Evolutionary conservation across 1,140 invertebrate species (phyloP), one percentile per base, ranked within the genome.

Genomic region (Hermetia illucens): DNA sequence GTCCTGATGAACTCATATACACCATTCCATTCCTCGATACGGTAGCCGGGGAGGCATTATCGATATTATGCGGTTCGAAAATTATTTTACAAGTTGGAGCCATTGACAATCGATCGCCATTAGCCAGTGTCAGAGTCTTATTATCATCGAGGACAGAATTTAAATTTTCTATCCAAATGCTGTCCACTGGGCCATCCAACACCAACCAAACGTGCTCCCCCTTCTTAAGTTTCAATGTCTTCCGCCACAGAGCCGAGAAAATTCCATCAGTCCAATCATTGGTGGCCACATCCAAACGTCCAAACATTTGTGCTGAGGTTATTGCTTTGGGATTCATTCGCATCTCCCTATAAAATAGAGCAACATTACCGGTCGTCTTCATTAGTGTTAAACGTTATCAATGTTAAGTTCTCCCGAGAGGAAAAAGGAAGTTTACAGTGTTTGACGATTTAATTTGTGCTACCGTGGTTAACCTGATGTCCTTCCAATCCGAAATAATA

Each of bases 181-280:
- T 88, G 52, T 96, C 91, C 1, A 95, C 91, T 0, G 91, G 91
- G 0, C 92, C 92, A 55, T 96, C 92, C 31, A 96, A 68, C 1
- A 96, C 84, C 35, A 96, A 60, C 91, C 91, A 96, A 13, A 90
- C 75, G 47, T 87, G 70, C 52, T 91, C 86, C 2, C 80, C 84
- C 53, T 78, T 76, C 62, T 93, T 94, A 0, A 82, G 62, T 63
- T 88, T 90, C 0, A 93, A 65, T 0, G 91, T 94, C 65, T 92
- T 89, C 30, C 91, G 70, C 92, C 91, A 97, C 0, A 97, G 63
- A 1, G 91, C 89, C 5, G 90, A 94, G 62, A 97, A 97, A 46
- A 97, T 94, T 2, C 92, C 92, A 61, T 97, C 91, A 1, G 90
- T 95, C 92, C 92, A 97, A 55, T 97, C 92, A 57, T 97, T 96